Percentiles rank a stretch among this genome's conserved stretches.
Conservation (phyloP, 2,888 invertebrate genomes). For the Eueremaeus valkanovi region DNA sequence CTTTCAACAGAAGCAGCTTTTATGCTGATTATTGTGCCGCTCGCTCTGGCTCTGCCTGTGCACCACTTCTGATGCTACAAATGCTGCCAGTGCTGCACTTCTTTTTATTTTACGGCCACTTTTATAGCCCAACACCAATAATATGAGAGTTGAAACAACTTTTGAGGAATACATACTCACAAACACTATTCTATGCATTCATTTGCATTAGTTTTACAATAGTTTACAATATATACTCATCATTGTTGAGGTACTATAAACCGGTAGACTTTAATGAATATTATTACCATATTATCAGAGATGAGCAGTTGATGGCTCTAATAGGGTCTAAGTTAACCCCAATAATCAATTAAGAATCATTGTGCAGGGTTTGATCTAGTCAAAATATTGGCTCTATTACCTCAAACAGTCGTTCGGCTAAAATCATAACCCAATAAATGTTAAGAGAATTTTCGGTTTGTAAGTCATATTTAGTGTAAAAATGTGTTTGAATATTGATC, state of each 20-base stretch:
- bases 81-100: constrained; percentile 6
- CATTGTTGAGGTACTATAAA: background rate
- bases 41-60: background rate
- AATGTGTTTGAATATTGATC: too few species aligned
- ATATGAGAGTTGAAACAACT: constrained; percentile 23
- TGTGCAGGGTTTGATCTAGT: too few species aligned
- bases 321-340: too few species aligned
- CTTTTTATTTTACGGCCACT: constrained; percentile 26
- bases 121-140: constrained; percentile 26
- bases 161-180: background rate
- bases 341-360: too few species aligned
- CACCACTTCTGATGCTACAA: background rate
- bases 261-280: constrained; percentile 18
- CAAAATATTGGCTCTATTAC: too few species aligned
- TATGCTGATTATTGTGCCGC: constrained; percentile 29
- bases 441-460: too few species aligned
- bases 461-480: too few species aligned
- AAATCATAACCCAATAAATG: too few species aligned
- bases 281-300: constrained; percentile 15
- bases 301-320: too few species aligned
- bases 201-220: too few species aligned
- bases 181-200: constrained; percentile 3
- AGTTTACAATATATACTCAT: constrained; percentile 1
- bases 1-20: constrained; percentile 31
- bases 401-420: too few species aligned